Conservation (phyloP, 2,888 invertebrate species). For the Panopea generosa region DNA sequence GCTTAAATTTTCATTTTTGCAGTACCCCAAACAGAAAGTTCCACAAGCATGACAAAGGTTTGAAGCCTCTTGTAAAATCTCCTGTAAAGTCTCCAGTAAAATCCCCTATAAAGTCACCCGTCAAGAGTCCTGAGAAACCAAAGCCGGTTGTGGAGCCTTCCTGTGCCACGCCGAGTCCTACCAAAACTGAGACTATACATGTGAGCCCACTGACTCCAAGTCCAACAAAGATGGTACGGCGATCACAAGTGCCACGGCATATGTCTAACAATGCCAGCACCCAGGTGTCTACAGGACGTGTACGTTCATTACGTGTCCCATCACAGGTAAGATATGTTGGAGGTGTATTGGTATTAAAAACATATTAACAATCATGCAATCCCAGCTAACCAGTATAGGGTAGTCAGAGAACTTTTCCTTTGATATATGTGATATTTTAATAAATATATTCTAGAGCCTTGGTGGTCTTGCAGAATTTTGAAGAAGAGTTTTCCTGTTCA, state of each 20-base stretch:
- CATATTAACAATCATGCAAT: too few species aligned
- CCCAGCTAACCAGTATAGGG: too few species aligned
- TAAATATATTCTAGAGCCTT: too few species aligned
- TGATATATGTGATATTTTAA: too few species aligned
- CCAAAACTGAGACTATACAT: slow-evolving; percentile 28
- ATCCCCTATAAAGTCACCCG: slow-evolving; percentile 50
- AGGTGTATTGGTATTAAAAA: background rate
- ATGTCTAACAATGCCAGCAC: slow-evolving; percentile 40
- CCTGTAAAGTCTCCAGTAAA: slow-evolving; percentile 56
- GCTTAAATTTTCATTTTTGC: background rate
- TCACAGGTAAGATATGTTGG: slow-evolving; percentile 47
- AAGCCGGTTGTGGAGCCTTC: slow-evolving; percentile 32
- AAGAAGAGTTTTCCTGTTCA: too few species aligned
- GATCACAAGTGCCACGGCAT: slow-evolving; percentile 51
- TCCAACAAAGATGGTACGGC: slow-evolving; percentile 61
- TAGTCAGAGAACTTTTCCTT: too few species aligned
- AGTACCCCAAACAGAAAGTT: slow-evolving; percentile 45
- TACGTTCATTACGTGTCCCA: slow-evolving; percentile 49
- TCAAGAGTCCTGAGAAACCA: slow-evolving; percentile 42
- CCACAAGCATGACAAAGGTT: slow-evolving; percentile 37
- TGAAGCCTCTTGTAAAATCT: slow-evolving; percentile 45
- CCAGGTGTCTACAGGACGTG: slow-evolving; percentile 37
- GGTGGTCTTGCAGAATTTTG: too few species aligned
- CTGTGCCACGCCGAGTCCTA: slow-evolving; percentile 11
- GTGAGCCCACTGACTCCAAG: slow-evolving; percentile 38